These are phyloP conservation scores for Peromyscus melanophrys DNA, from an alignment of 2,797 vertebrate species.

Conservation along the genomic window DNA sequence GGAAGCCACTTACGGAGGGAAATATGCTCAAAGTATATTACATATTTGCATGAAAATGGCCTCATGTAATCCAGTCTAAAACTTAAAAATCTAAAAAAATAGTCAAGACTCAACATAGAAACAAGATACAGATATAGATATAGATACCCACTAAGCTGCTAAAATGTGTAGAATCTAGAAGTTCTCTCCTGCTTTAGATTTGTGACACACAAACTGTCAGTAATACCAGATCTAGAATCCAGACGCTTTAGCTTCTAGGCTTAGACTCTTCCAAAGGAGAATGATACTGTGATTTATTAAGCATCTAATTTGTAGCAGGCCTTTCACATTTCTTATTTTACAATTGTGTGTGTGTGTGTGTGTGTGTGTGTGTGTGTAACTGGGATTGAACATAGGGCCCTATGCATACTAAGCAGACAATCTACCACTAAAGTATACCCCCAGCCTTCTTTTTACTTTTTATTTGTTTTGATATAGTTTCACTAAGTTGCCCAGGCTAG, in stretches of 20 bases:
- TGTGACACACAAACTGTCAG: background rate
- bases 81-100: background rate
- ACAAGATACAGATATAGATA: background rate
- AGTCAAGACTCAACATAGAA: background rate
- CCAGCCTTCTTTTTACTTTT: background rate
- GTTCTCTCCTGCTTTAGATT: background rate
- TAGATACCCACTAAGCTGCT: background rate
- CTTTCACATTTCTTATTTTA: conserved; percentile 42
- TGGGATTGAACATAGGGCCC: background rate
- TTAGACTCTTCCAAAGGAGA: conserved; percentile 23
- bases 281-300: conserved; percentile 5
- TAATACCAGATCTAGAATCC: background rate
- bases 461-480: background rate
- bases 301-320: background rate
- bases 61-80: background rate
- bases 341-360: background rate
- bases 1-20: background rate
- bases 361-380: background rate
- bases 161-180: background rate
- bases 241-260: background rate
- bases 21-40: background rate
- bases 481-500: background rate
- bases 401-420: background rate
- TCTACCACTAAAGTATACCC: background rate
- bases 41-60: background rate